phyloP scores from a whole-genome alignment of 2,113 vertebrate genomes.

The Elanoides forficatus region DNA sequence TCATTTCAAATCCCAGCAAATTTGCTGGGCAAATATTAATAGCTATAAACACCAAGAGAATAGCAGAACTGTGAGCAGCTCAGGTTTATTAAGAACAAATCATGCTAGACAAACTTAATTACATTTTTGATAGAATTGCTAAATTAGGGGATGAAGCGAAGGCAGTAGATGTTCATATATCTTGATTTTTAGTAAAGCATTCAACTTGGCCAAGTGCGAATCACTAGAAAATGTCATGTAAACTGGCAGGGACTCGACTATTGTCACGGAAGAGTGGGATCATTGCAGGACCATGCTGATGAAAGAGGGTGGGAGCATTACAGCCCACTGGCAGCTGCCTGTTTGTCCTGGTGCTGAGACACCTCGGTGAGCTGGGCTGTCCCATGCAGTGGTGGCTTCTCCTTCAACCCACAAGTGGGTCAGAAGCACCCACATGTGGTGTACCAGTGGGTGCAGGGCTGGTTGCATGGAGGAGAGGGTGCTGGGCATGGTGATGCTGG shows the following conservation, averaged over 20 bases:
- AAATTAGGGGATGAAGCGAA: neutral
- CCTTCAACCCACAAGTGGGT: neutral
- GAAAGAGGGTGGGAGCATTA: neutral
- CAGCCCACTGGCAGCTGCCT: neutral
- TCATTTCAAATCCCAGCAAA: neutral
- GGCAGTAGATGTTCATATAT: neutral
- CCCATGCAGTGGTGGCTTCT: accelerated
- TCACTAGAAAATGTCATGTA: neutral
- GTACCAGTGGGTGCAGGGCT: neutral
- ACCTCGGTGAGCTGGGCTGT: neutral
- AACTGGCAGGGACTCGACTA: neutral
- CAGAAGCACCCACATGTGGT: neutral
- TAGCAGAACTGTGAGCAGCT: neutral
- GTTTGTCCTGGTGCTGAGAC: neutral
- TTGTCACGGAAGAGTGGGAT: neutral
- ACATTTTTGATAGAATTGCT: constrained; percentile 25
- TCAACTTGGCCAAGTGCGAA: neutral
- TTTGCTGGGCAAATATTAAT: constrained; percentile 3
- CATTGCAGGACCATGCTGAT: accelerated
- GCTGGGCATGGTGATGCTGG: neutral
- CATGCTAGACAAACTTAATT: constrained; percentile 28
- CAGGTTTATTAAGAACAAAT: constrained; percentile 36
- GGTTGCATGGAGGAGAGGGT: neutral
- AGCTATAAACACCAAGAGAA: neutral
- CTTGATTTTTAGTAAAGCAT: neutral